These are phyloP conservation scores for Mythimna pallens DNA, from an alignment of 2,888 invertebrate species.

Conservation along the genomic window DNA sequence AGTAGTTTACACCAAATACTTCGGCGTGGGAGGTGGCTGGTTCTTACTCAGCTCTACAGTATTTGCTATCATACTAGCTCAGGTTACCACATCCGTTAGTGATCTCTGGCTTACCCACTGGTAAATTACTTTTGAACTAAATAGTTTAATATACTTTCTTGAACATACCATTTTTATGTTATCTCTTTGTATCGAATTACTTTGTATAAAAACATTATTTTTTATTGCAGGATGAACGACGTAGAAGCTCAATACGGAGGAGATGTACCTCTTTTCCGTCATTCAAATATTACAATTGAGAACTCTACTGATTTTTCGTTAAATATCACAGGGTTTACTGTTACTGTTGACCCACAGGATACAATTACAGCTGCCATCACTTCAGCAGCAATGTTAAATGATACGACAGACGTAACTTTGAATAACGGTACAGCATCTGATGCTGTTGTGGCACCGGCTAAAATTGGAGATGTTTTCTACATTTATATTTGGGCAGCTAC, in stretches of 20 bases:
- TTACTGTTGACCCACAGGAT: conserved; percentile 16
- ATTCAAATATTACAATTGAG: background rate
- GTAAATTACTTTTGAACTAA: conserved; percentile 80
- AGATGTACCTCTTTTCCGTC: conserved; percentile 19
- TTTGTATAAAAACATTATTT: background rate
- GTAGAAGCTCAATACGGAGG: conserved; percentile 71
- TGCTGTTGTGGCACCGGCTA: conserved; percentile 52
- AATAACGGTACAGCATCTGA: conserved; percentile 17
- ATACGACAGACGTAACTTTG: conserved; percentile 1
- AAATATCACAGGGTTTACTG: conserved; percentile 25
- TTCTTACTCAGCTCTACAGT: conserved; percentile 89
- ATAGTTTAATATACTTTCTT: background rate
- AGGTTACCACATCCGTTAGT: conserved; percentile 92
- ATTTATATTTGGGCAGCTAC: conserved; percentile 91
- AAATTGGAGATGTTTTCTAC: conserved; percentile 76
- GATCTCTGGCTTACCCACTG: conserved; percentile 95
- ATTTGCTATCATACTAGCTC: conserved; percentile 91
- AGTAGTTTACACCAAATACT: conserved; percentile 92
- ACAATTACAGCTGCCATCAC: conserved; percentile 29
- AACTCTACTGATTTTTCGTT: conserved; percentile 10
- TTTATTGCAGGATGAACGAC: conserved; percentile 83
- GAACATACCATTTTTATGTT: background rate
- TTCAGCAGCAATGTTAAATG: conserved; percentile 15
- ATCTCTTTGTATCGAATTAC: too few relatives aligned
- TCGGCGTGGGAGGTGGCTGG: conserved; percentile 92